A percentile compares a stretch with the other conserved stretches of the same genome.
These are phyloP conservation scores for Drosophila hamatofila DNA, from an alignment of 2,888 invertebrate species.

Conservation along the genomic window DNA sequence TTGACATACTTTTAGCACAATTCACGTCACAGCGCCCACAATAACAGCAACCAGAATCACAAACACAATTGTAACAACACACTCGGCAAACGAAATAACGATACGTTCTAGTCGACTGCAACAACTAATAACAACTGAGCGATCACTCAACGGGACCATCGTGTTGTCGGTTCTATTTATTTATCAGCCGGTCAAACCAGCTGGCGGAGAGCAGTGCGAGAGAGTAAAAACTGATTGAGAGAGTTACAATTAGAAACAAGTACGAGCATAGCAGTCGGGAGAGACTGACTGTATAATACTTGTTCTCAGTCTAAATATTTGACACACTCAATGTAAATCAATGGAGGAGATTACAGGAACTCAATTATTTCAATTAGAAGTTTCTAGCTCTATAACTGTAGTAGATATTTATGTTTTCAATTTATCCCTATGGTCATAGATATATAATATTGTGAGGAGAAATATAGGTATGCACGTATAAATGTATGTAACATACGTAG, in stretches of 20 bases:
- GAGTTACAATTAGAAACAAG: neutral
- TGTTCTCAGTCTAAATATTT: neutral
- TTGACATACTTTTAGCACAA: conserved; percentile 54
- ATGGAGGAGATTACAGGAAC: too few relatives aligned
- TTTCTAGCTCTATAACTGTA: too few relatives aligned
- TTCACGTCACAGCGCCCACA: conserved; percentile 22
- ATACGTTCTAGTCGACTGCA: conserved; percentile 35
- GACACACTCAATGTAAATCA: too few relatives aligned
- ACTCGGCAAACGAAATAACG: neutral
- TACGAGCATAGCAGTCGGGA: neutral
- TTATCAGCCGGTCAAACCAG: conserved; percentile 21
- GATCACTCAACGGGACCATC: conserved; percentile 4
- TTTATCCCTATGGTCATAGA: too few relatives aligned
- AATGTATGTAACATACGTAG: too few relatives aligned
- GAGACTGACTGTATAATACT: neutral
- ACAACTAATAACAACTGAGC: conserved; percentile 52
- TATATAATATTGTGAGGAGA: too few relatives aligned
- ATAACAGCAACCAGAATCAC: neutral
- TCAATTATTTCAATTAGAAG: too few relatives aligned
- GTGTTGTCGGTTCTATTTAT: conserved; percentile 44
- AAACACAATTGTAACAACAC: conserved; percentile 11
- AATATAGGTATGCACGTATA: too few relatives aligned
- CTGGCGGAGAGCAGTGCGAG: neutral
- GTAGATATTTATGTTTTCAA: too few relatives aligned
- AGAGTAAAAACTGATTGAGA: neutral